Conservation (phyloP, 2,888 invertebrate genomes). For the Neoitamus cyanurus region DNA sequence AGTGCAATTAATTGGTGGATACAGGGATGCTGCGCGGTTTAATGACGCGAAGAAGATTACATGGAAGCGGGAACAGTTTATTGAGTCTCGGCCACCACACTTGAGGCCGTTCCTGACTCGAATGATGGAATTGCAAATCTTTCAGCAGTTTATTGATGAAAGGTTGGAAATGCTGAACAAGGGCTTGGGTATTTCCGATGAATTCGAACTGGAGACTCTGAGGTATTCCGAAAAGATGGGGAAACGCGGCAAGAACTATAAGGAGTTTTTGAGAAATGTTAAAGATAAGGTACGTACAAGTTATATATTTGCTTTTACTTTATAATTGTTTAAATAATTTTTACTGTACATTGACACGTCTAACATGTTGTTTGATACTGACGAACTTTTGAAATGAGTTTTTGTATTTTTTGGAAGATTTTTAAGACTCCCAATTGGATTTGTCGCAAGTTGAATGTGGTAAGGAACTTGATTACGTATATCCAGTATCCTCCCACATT, state of each 20-base stretch:
- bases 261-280: conserved; percentile 87
- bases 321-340: background rate
- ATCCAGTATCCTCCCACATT: conserved; percentile 1
- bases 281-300: conserved; percentile 81
- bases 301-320: background rate
- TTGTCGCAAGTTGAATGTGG: conserved; percentile 15
- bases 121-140: conserved; percentile 93
- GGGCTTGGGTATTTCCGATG: conserved; percentile 93
- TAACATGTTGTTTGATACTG: conserved; percentile 19
- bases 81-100: conserved; percentile 83
- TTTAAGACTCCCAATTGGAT: conserved; percentile 28
- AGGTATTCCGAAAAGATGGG: conserved; percentile 68
- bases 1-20: conserved; percentile 94
- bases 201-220: conserved; percentile 91
- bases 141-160: conserved; percentile 94
- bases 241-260: conserved; percentile 70
- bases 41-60: conserved; percentile 80
- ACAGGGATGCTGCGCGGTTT: conserved; percentile 88
- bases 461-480: conserved; percentile 20
- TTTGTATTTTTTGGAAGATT: conserved; percentile 29
- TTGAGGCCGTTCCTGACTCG: conserved; percentile 90
- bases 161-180: conserved; percentile 90
- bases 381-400: conserved; percentile 21
- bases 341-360: conserved; percentile 30
- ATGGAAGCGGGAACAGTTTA: conserved; percentile 88